A percentile compares a stretch with the other conserved stretches of the same genome.
phyloP scores from a whole-genome alignment of 2,888 invertebrate species.

The Meloe dianella region DNA sequence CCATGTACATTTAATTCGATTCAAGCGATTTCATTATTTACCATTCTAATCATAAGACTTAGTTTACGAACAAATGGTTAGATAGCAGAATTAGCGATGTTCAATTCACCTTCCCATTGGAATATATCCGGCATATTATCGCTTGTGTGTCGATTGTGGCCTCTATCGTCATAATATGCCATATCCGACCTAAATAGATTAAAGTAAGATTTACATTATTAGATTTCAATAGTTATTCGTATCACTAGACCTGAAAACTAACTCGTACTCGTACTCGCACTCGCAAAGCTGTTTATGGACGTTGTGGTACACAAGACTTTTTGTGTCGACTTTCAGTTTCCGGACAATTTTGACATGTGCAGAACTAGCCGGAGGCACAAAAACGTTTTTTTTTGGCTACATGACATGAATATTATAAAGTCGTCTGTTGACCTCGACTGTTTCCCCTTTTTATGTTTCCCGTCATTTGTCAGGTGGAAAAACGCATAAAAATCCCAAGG shows the following conservation, averaged over 20 bases:
- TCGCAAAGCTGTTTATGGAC: too few species aligned
- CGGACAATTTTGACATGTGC: too few species aligned
- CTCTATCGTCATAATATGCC: slow-evolving; percentile 7
- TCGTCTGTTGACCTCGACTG: not conserved
- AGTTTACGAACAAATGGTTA: not conserved
- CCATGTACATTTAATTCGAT: too few species aligned
- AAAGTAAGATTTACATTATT: not conserved
- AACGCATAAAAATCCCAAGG: slow-evolving; percentile 3
- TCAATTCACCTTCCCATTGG: slow-evolving; percentile 34
- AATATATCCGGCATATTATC: slow-evolving; percentile 44
- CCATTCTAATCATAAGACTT: not conserved
- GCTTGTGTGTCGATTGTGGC: slow-evolving; percentile 48
- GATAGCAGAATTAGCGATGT: not conserved
- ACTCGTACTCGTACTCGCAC: too few species aligned
- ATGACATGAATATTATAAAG: slow-evolving; percentile 8
- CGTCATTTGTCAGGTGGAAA: slow-evolving; percentile 12
- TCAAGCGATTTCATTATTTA: too few species aligned
- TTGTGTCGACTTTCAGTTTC: too few species aligned
- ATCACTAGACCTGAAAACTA: too few species aligned
- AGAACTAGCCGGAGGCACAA: too few species aligned
- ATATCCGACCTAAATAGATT: not conserved
- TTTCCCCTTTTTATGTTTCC: not conserved
- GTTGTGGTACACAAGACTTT: too few species aligned
- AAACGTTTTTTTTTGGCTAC: too few species aligned
- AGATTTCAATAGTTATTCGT: not conserved